Conservation (phyloP, 2,797 vertebrate genomes). For the Tauraco hartlaubi region DNA sequence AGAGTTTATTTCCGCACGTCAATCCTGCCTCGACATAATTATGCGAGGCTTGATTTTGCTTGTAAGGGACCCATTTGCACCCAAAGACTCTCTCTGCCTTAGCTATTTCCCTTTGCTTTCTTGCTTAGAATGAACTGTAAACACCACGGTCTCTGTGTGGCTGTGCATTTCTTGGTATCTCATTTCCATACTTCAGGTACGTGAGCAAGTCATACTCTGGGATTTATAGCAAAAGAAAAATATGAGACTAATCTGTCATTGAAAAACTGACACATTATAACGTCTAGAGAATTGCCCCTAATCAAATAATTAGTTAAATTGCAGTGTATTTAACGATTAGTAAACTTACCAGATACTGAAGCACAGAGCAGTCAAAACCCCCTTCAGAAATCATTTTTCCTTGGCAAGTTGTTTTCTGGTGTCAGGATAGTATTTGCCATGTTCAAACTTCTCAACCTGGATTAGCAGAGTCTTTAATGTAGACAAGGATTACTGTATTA, state of each 20-base stretch:
- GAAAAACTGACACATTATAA: not conserved
- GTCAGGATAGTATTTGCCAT: not conserved
- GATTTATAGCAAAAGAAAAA: slow-evolving; percentile 30
- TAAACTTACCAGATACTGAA: not conserved
- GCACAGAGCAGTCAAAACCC: slow-evolving; percentile 4
- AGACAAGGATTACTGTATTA: not conserved
- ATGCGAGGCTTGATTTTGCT: not conserved
- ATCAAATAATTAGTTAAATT: slow-evolving; percentile 38
- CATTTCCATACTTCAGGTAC: not conserved
- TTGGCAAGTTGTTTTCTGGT: not conserved
- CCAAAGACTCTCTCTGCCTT: not conserved
- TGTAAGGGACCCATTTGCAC: not conserved
- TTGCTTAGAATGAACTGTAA: not conserved
- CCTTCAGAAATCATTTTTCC: not conserved
- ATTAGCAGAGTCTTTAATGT: not conserved
- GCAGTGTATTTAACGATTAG: not conserved
- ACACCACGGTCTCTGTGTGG: not conserved
- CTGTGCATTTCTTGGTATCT: slow-evolving; percentile 1
- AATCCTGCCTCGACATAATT: not conserved
- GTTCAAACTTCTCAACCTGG: not conserved
- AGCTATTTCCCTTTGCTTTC: not conserved
- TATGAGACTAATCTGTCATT: not conserved
- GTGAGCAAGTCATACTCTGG: not conserved
- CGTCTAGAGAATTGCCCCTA: not conserved
- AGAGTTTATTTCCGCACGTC: no score